A percentile compares a stretch with the other conserved stretches of the same genome.
phyloP scores from a whole-genome alignment of 2,888 invertebrate genomes.

The Alcis repandata region DNA sequence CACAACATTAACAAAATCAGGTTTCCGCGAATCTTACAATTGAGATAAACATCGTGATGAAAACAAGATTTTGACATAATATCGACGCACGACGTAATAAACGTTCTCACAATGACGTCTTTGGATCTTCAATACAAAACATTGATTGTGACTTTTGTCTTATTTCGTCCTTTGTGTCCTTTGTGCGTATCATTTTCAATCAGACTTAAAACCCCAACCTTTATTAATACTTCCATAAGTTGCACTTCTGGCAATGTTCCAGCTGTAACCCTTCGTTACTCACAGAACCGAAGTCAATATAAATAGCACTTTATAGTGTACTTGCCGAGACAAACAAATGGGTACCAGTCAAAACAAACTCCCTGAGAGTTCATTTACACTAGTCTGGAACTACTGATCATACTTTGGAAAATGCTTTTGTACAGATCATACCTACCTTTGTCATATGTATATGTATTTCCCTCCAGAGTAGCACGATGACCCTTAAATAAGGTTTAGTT shows the following conservation, averaged over 20 bases:
- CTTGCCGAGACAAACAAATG: slow-evolving; percentile 32
- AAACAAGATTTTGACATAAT: slow-evolving; percentile 40
- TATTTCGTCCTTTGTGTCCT: slow-evolving; percentile 44
- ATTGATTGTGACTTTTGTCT: slow-evolving; percentile 20
- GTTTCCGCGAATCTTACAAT: slow-evolving; percentile 28
- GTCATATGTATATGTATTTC: too few relatives aligned
- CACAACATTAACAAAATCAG: slow-evolving; percentile 17
- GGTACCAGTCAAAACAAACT: slow-evolving; percentile 28
- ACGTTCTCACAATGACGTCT: slow-evolving; percentile 19
- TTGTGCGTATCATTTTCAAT: slow-evolving; percentile 36
- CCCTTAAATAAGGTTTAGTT: too few relatives aligned
- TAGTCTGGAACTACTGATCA: slow-evolving; percentile 5
- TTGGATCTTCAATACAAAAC: slow-evolving; percentile 28
- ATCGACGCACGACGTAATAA: slow-evolving; percentile 29
- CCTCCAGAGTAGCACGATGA: too few relatives aligned
- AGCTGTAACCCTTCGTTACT: slow-evolving; percentile 27
- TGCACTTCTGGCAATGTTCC: slow-evolving; percentile 25
- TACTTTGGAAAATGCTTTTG: background rate
- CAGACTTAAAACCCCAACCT: slow-evolving; percentile 23
- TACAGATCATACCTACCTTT: too few relatives aligned
- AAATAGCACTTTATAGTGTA: slow-evolving; percentile 35
- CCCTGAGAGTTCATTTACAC: slow-evolving; percentile 13
- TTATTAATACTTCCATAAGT: slow-evolving; percentile 27
- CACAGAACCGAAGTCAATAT: slow-evolving; percentile 28
- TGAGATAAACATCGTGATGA: slow-evolving; percentile 23